Evolutionary conservation across 2,888 invertebrate genomes (phyloP).

Genomic region (Cordylochernes scorpioides): DNA sequence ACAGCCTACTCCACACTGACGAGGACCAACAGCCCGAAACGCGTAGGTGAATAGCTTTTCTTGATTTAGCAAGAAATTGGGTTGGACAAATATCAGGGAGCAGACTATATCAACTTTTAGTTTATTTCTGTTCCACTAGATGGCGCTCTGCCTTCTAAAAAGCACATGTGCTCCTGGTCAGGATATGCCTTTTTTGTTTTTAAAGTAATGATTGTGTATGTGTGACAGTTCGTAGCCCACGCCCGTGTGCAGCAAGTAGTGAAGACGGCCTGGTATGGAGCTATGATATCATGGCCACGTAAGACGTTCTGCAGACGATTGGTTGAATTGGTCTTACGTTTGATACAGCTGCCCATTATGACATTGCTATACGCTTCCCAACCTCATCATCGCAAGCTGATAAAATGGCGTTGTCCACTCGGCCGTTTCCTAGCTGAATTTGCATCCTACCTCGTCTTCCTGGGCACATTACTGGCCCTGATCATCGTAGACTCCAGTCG

Average conservation of each 20-base stretch:
- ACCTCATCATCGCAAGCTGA: conserved; percentile 7
- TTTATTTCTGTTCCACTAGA: too few relatives aligned
- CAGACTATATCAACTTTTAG: too few relatives aligned
- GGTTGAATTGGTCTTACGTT: conserved; percentile 21
- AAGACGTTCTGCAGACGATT: conserved; percentile 25
- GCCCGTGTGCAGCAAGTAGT: conserved; percentile 42
- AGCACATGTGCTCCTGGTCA: too few relatives aligned
- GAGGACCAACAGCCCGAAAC: too few relatives aligned
- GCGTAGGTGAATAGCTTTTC: too few relatives aligned
- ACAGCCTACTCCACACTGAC: too few relatives aligned
- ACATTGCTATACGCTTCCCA: conserved; percentile 15
- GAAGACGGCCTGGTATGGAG: conserved; percentile 37
- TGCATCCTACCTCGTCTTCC: conserved; percentile 37
- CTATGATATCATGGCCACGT: conserved; percentile 32
- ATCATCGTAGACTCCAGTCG: conserved; percentile 17
- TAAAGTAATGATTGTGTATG: background rate
- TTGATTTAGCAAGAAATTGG: too few relatives aligned
- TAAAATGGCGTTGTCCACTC: conserved; percentile 29
- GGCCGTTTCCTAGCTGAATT: conserved; percentile 42
- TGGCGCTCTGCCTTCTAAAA: too few relatives aligned
- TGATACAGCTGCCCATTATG: conserved; percentile 26
- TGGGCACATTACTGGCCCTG: conserved; percentile 32
- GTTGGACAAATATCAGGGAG: too few relatives aligned
- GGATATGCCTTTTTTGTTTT: too few relatives aligned
- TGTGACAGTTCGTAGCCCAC: conserved; percentile 36